Base-by-base conservation (phyloP, 2,888 invertebrate genomes). In the Fragum sueziense region DNA sequence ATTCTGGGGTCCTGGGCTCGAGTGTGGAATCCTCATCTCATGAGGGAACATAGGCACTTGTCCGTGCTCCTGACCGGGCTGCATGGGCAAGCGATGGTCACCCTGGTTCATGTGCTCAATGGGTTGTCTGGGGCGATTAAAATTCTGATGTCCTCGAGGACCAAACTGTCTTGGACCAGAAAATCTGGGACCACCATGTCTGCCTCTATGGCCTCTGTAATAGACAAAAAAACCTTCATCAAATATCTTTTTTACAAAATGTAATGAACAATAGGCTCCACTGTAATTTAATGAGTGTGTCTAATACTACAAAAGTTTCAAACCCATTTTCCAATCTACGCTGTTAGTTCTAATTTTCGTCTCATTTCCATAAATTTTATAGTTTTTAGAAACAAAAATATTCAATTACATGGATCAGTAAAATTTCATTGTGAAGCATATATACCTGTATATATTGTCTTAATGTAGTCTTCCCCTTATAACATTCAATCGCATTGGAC, bases 11-110 rank as follows among this genome's bases (percentile, higher is more conserved):
- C 37, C 37, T 25, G 47, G 62, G 34, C 37, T 57, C 1, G 34
- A 41, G n/a, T 59, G 70, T 0, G 34, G 70, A 9, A 33, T 31
- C n/a, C 54, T 41, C 17, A 68, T 54, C 20, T 70, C 75, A 62
- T 65, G 51, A 20, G 75, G 54, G 62, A 75, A 75, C 17, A 70
- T 52, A 2, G 70, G 70, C 9, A 71, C 61, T 27, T 27, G 54
- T 6, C 74, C 74, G 37, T 57, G 61, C 11, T 41, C 61, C 61
- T 59, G 47, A 14, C 51, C 51, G n/a, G 59, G 47, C 29, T 33
- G 61, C 17, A 29, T 29, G 1, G 20, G 17, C 20, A 17, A 33
- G 61, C n/a, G 61, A 14, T 31, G 20, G 33, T 61, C 33, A 7
- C 33, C 59, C 9, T 6, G 31, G 33, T 61, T 61, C 33, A 61